Base-by-base conservation (phyloP, 2,113 vertebrate species). In the Macrotus californicus region DNA sequence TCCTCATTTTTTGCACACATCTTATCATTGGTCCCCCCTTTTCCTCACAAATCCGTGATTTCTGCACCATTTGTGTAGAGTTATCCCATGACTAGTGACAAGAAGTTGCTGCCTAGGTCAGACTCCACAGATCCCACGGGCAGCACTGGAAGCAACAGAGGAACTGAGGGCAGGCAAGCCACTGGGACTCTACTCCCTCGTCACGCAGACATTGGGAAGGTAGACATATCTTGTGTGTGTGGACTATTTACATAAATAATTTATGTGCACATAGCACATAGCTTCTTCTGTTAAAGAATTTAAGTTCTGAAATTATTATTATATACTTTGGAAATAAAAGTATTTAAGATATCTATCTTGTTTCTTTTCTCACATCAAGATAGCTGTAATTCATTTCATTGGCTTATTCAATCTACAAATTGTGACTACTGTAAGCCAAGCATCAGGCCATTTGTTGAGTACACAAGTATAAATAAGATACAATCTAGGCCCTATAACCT, bases 361-460 rank as follows among this genome's bases (percentile, higher is more conserved):
- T 43, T 83, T 61, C 70, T 66, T 88, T 90, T 41, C 75, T 92
- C 61, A 67, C 79, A 93, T 81, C 90, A 36, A 94, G 48, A 79
- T 18, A 72, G 24, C 52, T 82, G 5, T 76, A 56, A 73, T 67
- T 92, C 46, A 90, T 15, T 12, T 31, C 18, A 56, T 48, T 89
- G 13, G 61, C 41, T 61, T 93, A 79, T 39, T 73, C 56, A 50
- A 31, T 87, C 59, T 64, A 77, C 52, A 48, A 87, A 48, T 72
- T 61, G 4, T 34, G 10, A 91, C 66, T 56, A n/a, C 34, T 16
- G 9, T 34, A 73, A 94, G 19, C 6, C 41, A 95, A 76, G n/a
- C 14, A 36, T n/a, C 3, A 39, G 1, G 6, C 29, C n/a, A 67
- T 87, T 41, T 67, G n/a, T 4, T 67, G 61, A 80, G 50, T 46